Evolutionary conservation across 2,888 invertebrate species (phyloP).

Genomic region (Eilema depressum): DNA sequence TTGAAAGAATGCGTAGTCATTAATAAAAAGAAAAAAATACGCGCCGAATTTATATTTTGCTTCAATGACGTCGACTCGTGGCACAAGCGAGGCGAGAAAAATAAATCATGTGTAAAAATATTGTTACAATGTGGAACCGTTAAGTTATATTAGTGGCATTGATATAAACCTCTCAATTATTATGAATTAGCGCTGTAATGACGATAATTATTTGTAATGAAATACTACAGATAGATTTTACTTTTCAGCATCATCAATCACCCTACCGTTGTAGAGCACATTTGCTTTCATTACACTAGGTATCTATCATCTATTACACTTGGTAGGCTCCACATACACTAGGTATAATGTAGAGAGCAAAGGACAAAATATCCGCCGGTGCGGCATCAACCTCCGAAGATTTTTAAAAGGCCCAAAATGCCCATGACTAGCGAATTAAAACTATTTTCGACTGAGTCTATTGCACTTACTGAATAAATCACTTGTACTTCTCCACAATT

Average conservation of each 20-base stretch:
- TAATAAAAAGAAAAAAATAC: slow-evolving; percentile 3
- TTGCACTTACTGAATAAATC: too few relatives aligned
- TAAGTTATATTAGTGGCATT: not conserved
- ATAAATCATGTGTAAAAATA: not conserved
- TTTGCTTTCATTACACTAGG: too few relatives aligned
- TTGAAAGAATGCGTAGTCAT: not conserved
- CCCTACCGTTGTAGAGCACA: too few relatives aligned
- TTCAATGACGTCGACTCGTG: not conserved
- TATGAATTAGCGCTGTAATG: not conserved
- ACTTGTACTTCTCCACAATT: too few relatives aligned
- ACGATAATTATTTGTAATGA: not conserved
- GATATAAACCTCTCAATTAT: not conserved
- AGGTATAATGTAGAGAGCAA: too few relatives aligned
- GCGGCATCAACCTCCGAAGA: too few relatives aligned
- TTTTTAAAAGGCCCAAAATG: too few relatives aligned
- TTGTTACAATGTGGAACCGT: not conserved
- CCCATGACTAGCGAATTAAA: too few relatives aligned
- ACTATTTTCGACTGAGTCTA: too few relatives aligned
- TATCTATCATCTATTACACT: too few relatives aligned
- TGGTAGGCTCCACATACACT: too few relatives aligned
- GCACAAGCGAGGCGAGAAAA: not conserved
- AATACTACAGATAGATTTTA: not conserved
- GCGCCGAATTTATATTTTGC: not conserved
- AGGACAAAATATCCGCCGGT: too few relatives aligned
- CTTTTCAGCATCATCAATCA: not conserved